These are phyloP conservation scores for Dryomyza anilis DNA, from an alignment of 2,888 invertebrate genomes.

Conservation along the genomic window DNA sequence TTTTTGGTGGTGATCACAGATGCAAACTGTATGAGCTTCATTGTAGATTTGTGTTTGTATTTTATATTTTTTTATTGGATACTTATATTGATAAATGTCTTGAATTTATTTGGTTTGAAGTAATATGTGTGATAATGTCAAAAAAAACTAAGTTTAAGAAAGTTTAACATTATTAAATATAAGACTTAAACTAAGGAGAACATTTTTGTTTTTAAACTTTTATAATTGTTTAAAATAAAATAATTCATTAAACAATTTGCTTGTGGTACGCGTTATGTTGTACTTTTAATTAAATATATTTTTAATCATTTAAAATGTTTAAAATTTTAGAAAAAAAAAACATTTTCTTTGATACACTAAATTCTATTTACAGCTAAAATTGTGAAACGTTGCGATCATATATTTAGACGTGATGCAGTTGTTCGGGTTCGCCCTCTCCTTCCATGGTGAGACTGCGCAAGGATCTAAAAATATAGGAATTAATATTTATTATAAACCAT, in stretches of 20 bases:
- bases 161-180: too few species aligned
- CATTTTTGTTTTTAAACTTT: background rate
- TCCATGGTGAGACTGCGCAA: slow-evolving; percentile 59
- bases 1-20: slow-evolving; percentile 46
- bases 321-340: too few species aligned
- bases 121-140: too few species aligned
- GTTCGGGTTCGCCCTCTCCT: slow-evolving; percentile 45
- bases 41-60: background rate
- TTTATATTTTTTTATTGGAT: background rate
- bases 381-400: background rate
- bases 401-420: slow-evolving; percentile 44
- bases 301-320: background rate
- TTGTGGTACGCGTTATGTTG: too few species aligned
- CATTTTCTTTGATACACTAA: too few species aligned
- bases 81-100: background rate
- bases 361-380: slow-evolving; percentile 5
- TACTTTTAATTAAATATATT: background rate
- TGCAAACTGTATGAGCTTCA: slow-evolving; percentile 46
- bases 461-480: slow-evolving; percentile 47
- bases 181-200: slow-evolving; percentile 9
- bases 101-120: background rate
- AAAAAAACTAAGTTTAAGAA: too few species aligned
- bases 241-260: background rate
- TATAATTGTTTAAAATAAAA: background rate
- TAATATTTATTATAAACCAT: background rate